Evolutionary conservation across 2,888 invertebrate species (phyloP), one percentile per base, ranked within the genome.

Genomic region (Drosophila nr. perissopoda): DNA sequence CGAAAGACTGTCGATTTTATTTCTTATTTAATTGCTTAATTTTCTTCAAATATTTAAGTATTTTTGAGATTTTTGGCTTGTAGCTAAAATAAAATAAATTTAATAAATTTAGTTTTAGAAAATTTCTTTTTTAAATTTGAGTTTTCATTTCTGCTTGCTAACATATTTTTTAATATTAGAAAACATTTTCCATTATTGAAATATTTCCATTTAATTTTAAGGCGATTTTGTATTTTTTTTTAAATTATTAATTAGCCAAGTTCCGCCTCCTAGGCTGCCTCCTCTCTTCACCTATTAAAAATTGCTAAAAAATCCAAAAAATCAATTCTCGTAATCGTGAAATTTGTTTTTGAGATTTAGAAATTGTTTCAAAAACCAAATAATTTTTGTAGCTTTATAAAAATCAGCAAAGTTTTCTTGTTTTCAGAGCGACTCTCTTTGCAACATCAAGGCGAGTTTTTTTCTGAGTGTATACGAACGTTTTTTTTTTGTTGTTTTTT

Each of bases 401-500:
- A n/a, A 11, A n/a, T 1, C n/a, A n/a, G 7, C 13, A 21, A 25
- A 25, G 16, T 25, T 25, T 25, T 8, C 21, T 45, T 0, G 21
- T 2, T 4, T 25, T 25, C 0, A 25, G 13, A 16, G 4, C 16
- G 7, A 4, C 2, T 45, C 2, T 7, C 1, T 45, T 45, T 25
- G 4, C 1, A 45, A 16, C 2, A 18, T 25, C 1, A 25, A 25
- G 16, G 0, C 7, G 25, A 45, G n/a, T 4, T 45, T 25, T 21
- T 45, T 2, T 45, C 25, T 21, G 4, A 45, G 45, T 45, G 45
- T 25, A 25, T 16, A 4, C 2, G 16, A 45, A 8, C 4, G 4
- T 16, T 34, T 54, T 63, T 40, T 34, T 31, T 2, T 40, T 21
- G 27, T 67, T 59, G 33, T 62, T 68, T 60, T 59, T 65, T 69